A percentile compares a stretch with the other conserved stretches of the same genome.
phyloP scores from a whole-genome alignment of 2,888 invertebrate species.

The Pycnomerus fuliginosus region DNA sequence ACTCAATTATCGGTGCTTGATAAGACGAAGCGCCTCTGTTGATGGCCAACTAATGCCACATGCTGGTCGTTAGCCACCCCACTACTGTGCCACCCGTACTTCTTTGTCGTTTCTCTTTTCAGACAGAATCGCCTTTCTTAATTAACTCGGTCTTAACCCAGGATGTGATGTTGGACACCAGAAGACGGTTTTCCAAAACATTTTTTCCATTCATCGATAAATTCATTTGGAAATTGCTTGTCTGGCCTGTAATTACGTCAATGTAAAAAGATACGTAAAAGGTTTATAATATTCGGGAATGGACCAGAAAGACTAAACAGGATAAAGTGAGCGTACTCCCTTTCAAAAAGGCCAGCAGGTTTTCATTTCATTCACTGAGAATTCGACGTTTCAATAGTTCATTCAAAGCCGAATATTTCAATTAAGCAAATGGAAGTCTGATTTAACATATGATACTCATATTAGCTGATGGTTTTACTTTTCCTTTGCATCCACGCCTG shows the following conservation, averaged over 20 bases:
- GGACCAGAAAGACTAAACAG: slow-evolving; percentile 28
- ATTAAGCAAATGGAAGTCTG: slow-evolving; percentile 52
- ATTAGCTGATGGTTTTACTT: slow-evolving; percentile 34
- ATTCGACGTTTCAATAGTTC: slow-evolving; percentile 50
- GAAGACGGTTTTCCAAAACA: not conserved
- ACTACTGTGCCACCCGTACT: slow-evolving; percentile 28
- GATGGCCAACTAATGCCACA: slow-evolving; percentile 51
- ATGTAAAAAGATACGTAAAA: slow-evolving; percentile 21
- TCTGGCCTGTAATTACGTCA: slow-evolving; percentile 15
- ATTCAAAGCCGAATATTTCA: slow-evolving; percentile 51
- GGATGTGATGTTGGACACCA: not conserved
- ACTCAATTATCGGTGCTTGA: slow-evolving; percentile 54
- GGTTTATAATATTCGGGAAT: slow-evolving; percentile 27
- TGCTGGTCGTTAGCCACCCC: slow-evolving; percentile 49
- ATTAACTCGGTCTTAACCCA: slow-evolving; percentile 28
- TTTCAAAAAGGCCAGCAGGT: slow-evolving; percentile 47
- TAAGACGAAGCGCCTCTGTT: slow-evolving; percentile 48
- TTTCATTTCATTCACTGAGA: slow-evolving; percentile 46
- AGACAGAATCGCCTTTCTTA: slow-evolving; percentile 35
- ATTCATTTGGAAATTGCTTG: slow-evolving; percentile 2
- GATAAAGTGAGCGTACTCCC: slow-evolving; percentile 42
- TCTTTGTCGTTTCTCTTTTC: slow-evolving; percentile 32
- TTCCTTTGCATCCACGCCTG: slow-evolving; percentile 14
- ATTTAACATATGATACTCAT: slow-evolving; percentile 44
- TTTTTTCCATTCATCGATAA: not conserved